phyloP scores from a whole-genome alignment of 2,113 vertebrate genomes.

The Vicugna pacos region DNA sequence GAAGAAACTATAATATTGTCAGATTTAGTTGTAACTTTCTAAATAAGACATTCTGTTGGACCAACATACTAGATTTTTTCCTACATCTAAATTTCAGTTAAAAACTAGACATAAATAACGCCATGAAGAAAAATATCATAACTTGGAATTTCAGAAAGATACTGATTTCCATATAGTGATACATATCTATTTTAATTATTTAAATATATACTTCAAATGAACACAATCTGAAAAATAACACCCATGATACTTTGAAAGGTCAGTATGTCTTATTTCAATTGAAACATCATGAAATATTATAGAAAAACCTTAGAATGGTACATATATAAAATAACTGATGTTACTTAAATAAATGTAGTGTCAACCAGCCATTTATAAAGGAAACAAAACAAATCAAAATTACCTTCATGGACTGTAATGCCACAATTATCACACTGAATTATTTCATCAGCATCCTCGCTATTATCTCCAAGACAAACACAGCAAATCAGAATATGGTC shows the following conservation, averaged over 20 bases:
- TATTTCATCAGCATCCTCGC: conserved; percentile 99
- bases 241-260: background rate
- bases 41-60: background rate
- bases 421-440: conserved; percentile 99
- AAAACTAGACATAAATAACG: conserved; percentile 25
- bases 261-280: background rate
- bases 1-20: background rate
- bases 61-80: background rate
- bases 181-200: background rate
- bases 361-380: conserved; percentile 26
- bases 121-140: background rate
- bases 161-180: background rate
- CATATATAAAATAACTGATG: background rate
- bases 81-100: conserved; percentile 49
- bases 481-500: conserved; percentile 99
- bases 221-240: conserved; percentile 10
- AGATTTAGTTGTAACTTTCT: background rate
- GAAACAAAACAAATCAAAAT: conserved; percentile 65
- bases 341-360: background rate
- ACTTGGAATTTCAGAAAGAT: conserved; percentile 20
- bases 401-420: conserved; percentile 99
- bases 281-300: background rate
- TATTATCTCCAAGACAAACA: conserved; percentile 99
- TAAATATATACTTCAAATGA: background rate
- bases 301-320: background rate